Conservation (phyloP, 2,888 invertebrate species). For the Octodonta nipae region DNA sequence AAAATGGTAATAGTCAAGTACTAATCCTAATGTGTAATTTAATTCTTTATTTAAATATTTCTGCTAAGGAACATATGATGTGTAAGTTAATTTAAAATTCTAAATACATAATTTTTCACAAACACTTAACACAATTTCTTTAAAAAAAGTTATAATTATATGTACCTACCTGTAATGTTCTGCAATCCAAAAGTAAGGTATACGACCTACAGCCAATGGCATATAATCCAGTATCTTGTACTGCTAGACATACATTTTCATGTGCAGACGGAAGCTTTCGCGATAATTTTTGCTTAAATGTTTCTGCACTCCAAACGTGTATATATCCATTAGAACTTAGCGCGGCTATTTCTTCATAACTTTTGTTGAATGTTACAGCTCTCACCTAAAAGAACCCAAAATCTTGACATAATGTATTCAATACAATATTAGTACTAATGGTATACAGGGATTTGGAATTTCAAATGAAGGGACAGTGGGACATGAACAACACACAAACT, state of each 20-base stretch:
- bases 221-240: slow-evolving; percentile 74
- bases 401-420: slow-evolving; percentile 4
- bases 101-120: too few species aligned
- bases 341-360: slow-evolving; percentile 77
- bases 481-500: too few species aligned
- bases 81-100: too few species aligned
- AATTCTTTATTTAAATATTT: too few species aligned
- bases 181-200: slow-evolving; percentile 75
- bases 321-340: slow-evolving; percentile 86
- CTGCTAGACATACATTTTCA: slow-evolving; percentile 87
- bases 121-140: too few species aligned
- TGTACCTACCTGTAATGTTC: slow-evolving; percentile 57
- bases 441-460: neutral
- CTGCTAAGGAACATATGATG: too few species aligned
- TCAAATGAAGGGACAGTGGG: too few species aligned
- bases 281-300: slow-evolving; percentile 76
- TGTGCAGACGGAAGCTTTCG: slow-evolving; percentile 76
- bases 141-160: too few species aligned
- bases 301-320: slow-evolving; percentile 84
- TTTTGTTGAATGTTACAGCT: slow-evolving; percentile 75
- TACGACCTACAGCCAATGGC: slow-evolving; percentile 91
- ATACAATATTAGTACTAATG: neutral
- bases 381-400: slow-evolving; percentile 42
- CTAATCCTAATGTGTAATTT: too few species aligned
- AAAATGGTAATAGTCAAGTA: too few species aligned